Base-by-base conservation (phyloP, 2,888 invertebrate genomes). In the Arge pagana region DNA sequence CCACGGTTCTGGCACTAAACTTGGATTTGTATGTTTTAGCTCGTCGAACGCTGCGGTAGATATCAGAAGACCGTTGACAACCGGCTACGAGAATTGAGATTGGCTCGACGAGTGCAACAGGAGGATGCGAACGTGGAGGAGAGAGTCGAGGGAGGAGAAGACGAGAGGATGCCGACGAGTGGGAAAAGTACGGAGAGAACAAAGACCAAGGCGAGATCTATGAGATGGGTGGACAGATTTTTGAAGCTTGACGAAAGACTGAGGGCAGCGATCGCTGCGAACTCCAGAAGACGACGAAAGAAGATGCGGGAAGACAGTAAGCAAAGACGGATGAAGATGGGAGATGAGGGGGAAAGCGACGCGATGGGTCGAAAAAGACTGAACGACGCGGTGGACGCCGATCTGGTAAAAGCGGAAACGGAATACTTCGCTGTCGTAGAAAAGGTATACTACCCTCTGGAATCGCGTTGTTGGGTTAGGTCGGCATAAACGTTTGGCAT, bases 361-460 rank as follows among this genome's bases (percentile, higher is more conserved):
- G n/a, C n/a, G 3, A 55, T 35, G n/a, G 56, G 56, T 1, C 61
- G 28, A 10, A 62, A 26, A 21, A 57, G 41, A 26, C 1, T 18
- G 10, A 61, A 45, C 21, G 61, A 62, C 4, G 60, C 56, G 26
- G 58, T 56, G 18, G 63, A 61, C 50, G 55, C 65, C 3, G 66
- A 68, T 13, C 54, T 73, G 23, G 48, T 48, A 0, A 63, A 66
- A n/a, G 67, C 64, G 8, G 72, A 73, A 43, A 56, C 53, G 19
- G 63, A 62, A 43, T 75, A 67, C 52, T 65, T 62, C 37, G 66
- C 67, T 23, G 58, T 66, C 11, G 54, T 75, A 7, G 58, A 65
- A 31, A 64, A 63, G 60, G 70, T 70, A 52, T 18, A 16, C 11
- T n/a, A n/a, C n/a, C n/a, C n/a, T n/a, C n/a, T n/a, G n/a, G n/a